Evolutionary conservation across 2,797 vertebrate genomes (phyloP).

Genomic region (Poecilia velifera): DNA sequence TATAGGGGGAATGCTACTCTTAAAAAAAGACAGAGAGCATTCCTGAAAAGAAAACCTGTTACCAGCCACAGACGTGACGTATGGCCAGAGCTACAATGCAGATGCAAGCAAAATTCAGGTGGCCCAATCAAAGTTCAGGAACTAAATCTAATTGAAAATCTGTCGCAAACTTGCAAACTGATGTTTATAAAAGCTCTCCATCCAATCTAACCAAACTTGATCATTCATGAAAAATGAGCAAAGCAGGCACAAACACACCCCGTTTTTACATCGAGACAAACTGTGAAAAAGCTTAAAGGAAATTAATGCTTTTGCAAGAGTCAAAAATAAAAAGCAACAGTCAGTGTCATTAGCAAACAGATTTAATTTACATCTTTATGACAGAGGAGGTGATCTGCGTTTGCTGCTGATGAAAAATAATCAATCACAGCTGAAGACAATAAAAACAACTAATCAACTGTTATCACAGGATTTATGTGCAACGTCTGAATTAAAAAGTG

Average conservation of each 20-base stretch:
- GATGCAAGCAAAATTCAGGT: background rate
- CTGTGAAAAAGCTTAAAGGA: background rate
- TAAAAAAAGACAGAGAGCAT: background rate
- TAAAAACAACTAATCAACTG: slow-evolving; percentile 41
- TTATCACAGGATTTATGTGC: slow-evolving; percentile 79
- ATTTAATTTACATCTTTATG: slow-evolving; percentile 33
- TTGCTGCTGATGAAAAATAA: slow-evolving; percentile 26
- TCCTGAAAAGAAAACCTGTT: background rate
- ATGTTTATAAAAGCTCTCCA: background rate
- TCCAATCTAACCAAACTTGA: background rate
- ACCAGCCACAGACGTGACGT: background rate
- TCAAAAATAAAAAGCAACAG: slow-evolving; percentile 16
- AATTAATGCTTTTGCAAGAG: background rate
- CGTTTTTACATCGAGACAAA: background rate
- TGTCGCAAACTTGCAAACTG: background rate
- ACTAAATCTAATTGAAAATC: background rate
- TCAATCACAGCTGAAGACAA: slow-evolving; percentile 37
- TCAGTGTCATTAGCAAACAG: slow-evolving; percentile 17
- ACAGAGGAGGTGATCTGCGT: slow-evolving; percentile 23
- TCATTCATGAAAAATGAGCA: background rate
- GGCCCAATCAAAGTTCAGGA: background rate
- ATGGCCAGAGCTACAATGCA: background rate
- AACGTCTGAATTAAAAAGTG: slow-evolving; percentile 71
- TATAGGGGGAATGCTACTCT: background rate
- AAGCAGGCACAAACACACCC: background rate